Percentiles rank a stretch among this genome's conserved stretches.
phyloP scores from a whole-genome alignment of 2,113 vertebrate genomes.

The Carassius auratus region DNA sequence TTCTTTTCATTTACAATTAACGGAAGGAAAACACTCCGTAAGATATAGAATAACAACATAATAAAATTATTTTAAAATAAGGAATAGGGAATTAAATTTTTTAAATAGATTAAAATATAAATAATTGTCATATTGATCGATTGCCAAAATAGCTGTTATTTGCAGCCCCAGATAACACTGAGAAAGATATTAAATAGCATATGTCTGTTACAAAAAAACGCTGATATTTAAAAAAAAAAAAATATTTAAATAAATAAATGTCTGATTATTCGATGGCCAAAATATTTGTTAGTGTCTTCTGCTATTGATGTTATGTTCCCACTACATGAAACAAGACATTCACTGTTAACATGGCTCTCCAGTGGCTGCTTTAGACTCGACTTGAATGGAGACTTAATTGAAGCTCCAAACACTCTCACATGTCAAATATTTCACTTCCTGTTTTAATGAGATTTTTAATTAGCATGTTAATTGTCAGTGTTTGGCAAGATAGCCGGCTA shows the following conservation, averaged over 20 bases:
- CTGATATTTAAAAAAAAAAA: too few relatives aligned
- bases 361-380: not conserved
- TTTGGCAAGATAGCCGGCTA: constrained; percentile 70
- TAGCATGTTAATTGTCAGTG: constrained; percentile 80
- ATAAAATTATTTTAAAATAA: not conserved
- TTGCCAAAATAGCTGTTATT: not conserved
- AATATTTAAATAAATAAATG: not conserved
- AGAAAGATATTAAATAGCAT: too few relatives aligned
- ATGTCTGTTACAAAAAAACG: too few relatives aligned
- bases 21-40: too few relatives aligned
- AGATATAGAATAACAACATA: too few relatives aligned
- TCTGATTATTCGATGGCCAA: not conserved
- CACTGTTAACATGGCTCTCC: not conserved
- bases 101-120: not conserved
- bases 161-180: too few relatives aligned
- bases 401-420: constrained; percentile 72
- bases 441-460: constrained; percentile 84
- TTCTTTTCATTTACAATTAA: too few relatives aligned
- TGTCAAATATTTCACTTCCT: constrained; percentile 72
- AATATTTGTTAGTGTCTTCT: not conserved
- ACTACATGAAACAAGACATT: constrained; percentile 15
- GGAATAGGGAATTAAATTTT: not conserved
- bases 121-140: not conserved
- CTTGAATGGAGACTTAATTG: constrained; percentile 70
- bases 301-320: constrained; percentile 38